A percentile compares a stretch with the other conserved stretches of the same genome.
Conservation (phyloP, 2,113 vertebrate species). For the Grammomys surdaster region DNA sequence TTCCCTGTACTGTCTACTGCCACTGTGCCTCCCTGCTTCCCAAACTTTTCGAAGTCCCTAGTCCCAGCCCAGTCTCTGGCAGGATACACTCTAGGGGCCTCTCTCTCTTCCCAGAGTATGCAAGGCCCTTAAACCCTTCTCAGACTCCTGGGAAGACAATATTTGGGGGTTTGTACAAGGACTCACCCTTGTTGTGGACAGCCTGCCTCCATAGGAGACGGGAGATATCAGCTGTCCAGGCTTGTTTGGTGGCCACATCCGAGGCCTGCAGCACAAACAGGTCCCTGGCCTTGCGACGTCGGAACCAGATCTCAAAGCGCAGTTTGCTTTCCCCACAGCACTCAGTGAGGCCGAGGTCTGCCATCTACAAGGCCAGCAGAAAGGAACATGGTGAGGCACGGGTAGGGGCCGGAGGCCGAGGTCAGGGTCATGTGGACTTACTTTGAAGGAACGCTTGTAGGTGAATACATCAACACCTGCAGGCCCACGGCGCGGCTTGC, state of each 20-base stretch:
- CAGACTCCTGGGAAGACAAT: neutral
- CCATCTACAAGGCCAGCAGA: conserved; percentile 85
- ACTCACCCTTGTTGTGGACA: conserved; percentile 94
- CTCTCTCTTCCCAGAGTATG: neutral
- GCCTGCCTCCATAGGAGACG: conserved; percentile 96
- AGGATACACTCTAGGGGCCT: neutral
- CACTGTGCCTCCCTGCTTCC: neutral
- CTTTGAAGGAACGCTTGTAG: conserved; percentile 94
- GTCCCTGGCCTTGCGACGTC: conserved; percentile 91
- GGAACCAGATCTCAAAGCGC: conserved; percentile 94
- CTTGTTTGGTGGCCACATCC: conserved; percentile 89
- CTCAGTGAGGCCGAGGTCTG: conserved; percentile 93
- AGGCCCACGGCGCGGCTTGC: conserved; percentile 91
- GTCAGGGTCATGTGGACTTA: neutral
- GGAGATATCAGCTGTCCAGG: conserved; percentile 94
- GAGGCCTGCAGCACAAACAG: conserved; percentile 91
- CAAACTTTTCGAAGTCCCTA: neutral
- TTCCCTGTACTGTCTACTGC: neutral
- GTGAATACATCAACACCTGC: conserved; percentile 89
- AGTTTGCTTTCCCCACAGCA: conserved; percentile 89
- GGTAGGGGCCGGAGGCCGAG: no score
- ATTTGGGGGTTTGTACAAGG: neutral
- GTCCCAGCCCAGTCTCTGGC: neutral
- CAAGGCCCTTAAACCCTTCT: neutral
- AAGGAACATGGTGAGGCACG: neutral